phyloP scores from a whole-genome alignment of 2,113 vertebrate genomes.

The Ceyx cyanopectus region DNA sequence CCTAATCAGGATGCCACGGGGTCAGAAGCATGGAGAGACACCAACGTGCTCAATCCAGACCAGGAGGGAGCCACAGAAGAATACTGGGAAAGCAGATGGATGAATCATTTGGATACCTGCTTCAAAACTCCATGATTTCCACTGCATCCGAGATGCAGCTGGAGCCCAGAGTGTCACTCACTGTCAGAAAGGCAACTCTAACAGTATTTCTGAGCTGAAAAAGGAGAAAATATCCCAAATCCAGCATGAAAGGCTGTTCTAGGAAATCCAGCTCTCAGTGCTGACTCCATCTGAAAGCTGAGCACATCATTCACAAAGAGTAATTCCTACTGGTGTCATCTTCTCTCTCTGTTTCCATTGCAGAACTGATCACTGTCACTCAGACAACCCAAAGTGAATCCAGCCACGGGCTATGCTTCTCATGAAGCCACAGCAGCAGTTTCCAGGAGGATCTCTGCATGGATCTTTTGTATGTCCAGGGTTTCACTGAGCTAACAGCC shows the following conservation, averaged over 20 bases:
- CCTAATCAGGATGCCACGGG: neutral
- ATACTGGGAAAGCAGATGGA: neutral
- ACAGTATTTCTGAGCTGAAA: neutral
- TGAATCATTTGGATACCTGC: neutral
- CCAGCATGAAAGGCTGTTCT: conserved; percentile 33
- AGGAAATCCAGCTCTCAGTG: neutral
- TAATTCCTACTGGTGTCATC: conserved; percentile 15
- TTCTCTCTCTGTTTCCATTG: neutral
- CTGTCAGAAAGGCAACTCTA: conserved; percentile 2
- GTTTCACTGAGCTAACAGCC: conserved; percentile 36
- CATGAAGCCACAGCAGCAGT: conserved; percentile 46
- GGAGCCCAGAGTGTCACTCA: neutral
- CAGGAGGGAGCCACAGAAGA: neutral
- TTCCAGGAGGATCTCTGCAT: neutral
- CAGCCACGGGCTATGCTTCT: neutral
- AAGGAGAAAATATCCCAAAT: conserved; percentile 41
- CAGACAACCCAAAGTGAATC: neutral
- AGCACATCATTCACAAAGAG: conserved; percentile 8
- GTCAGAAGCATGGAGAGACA: fast-evolving
- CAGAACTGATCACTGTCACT: conserved; percentile 36
- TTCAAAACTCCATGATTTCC: neutral
- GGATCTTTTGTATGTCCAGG: neutral
- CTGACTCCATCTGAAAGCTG: conserved; percentile 38
- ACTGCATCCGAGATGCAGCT: neutral
- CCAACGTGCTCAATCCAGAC: neutral